Evolutionary conservation across 2,797 vertebrate species (phyloP).

Genomic region (Pseudochaenichthys georgianus): DNA sequence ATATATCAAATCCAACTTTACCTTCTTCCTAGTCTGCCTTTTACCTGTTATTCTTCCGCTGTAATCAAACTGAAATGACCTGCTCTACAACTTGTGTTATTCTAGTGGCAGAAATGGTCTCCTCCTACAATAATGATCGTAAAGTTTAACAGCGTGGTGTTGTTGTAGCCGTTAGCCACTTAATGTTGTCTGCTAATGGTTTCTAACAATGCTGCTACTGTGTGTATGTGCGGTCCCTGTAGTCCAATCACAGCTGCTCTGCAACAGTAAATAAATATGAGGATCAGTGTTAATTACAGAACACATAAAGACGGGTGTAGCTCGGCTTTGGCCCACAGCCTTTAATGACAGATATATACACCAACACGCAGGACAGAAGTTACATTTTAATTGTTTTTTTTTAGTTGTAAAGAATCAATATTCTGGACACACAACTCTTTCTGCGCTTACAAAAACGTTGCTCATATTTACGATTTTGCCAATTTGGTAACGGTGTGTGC

Average conservation of each 20-base stretch:
- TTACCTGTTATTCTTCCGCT: constrained; percentile 4
- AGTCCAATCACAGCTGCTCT: constrained; percentile 90
- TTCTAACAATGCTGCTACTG: constrained; percentile 89
- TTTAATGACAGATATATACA: background rate
- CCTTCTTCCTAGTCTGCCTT: background rate
- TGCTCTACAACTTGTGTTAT: constrained; percentile 83
- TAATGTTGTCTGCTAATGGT: constrained; percentile 94
- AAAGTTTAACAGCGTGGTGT: constrained; percentile 88
- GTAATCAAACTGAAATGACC: constrained; percentile 68
- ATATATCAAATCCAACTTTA: background rate
- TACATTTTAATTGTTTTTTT: background rate
- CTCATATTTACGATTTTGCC: background rate
- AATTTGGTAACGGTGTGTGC: background rate
- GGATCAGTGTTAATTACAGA: constrained; percentile 81
- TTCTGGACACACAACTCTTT: background rate
- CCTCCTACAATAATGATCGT: constrained; percentile 90
- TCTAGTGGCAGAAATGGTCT: constrained; percentile 92
- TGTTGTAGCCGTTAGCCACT: constrained; percentile 89
- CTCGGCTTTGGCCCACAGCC: constrained; percentile 8
- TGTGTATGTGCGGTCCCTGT: constrained; percentile 86
- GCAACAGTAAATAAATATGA: constrained; percentile 85
- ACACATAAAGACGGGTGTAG: constrained; percentile 67
- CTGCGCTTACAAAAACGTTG: background rate
- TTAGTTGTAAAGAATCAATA: background rate
- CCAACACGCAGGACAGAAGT: background rate